Evolutionary conservation across 2,797 vertebrate genomes (phyloP).

Genomic region (Varecia variegata): DNA sequence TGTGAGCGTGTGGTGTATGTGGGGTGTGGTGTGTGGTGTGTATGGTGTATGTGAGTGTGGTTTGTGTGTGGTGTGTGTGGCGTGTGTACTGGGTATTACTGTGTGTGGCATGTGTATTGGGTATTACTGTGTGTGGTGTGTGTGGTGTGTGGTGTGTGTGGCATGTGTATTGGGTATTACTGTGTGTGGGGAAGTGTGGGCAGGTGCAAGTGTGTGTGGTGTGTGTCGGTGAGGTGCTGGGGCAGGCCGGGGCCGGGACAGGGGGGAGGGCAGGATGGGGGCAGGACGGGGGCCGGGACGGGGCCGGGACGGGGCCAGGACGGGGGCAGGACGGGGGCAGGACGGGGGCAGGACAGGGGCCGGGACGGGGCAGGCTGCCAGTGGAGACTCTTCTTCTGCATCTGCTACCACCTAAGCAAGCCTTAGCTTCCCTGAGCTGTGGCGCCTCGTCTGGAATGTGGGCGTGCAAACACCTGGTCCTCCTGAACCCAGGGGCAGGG

Average conservation of each 20-base stretch:
- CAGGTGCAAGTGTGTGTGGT: fast-evolving
- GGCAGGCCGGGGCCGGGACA: not conserved
- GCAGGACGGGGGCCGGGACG: too few species aligned
- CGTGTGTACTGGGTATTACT: not conserved
- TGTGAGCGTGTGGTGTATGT: not conserved
- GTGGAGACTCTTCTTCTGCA: not conserved
- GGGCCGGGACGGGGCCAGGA: too few species aligned
- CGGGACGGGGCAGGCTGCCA: not conserved
- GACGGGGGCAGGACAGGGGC: too few species aligned
- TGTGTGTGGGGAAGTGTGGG: not conserved
- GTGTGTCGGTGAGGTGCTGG: too few species aligned
- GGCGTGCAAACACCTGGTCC: not conserved
- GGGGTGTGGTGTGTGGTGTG: not conserved
- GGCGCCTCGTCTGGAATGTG: not conserved
- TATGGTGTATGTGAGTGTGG: too few species aligned
- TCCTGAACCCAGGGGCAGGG: not conserved
- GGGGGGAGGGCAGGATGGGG: too few species aligned
- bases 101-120: too few species aligned
- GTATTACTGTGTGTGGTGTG: not conserved
- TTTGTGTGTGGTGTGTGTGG: too few species aligned
- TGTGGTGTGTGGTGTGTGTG: not conserved
- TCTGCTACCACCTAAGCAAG: not conserved
- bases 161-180: not conserved
- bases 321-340: too few species aligned
- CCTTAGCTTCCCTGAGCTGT: not conserved